Base-by-base conservation (phyloP, 2,797 vertebrate genomes). In the Brotula barbata region DNA sequence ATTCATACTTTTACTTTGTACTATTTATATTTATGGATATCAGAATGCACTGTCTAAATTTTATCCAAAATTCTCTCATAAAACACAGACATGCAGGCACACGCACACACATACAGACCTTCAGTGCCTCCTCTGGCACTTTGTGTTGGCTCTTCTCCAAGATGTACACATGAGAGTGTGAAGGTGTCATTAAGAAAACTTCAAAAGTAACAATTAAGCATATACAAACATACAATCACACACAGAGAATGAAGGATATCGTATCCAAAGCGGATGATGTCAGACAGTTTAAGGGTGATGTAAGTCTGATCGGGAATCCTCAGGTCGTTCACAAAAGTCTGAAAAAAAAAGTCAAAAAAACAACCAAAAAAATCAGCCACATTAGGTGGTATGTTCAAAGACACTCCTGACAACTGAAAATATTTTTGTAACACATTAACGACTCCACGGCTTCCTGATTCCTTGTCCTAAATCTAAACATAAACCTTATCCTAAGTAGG, bases 221-320 rank as follows among this genome's bases (percentile, higher is more conserved):
- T 33, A 33, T 6, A 33, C 6, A 47, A 16, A 6, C 5, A 43
- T 7, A 17, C 8, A 12, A 12, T 40, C 7, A 41, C 34, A 36
- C 34, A 36, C 34, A 36, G 34, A 36, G 34, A 43, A 3, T 9
- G 58, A 91, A 97, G 95, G 96, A 97, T 99, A 99, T 98, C 96
- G 0, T 98, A 99, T 89, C 97, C 97, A 0, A 99, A 99, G 71
- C 97, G 96, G 76, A 99, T 87, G 58, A 94, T 89, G 20, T 98
- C 96, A 0, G 94, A 94, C 63, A 96, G 90, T 73, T 94, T 95
- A 45, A 99, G 91, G 3, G 94, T 95, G 81, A 99, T 90, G 74
- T 99, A 99, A 47, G 95, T 98, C 91, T 99, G 97, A 82, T 99
- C 97, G 2, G 97, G 97, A 81, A 99, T 96, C 82, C 95, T 93